phyloP scores from a whole-genome alignment of 2,113 vertebrate genomes.

The Condylura cristata region DNA sequence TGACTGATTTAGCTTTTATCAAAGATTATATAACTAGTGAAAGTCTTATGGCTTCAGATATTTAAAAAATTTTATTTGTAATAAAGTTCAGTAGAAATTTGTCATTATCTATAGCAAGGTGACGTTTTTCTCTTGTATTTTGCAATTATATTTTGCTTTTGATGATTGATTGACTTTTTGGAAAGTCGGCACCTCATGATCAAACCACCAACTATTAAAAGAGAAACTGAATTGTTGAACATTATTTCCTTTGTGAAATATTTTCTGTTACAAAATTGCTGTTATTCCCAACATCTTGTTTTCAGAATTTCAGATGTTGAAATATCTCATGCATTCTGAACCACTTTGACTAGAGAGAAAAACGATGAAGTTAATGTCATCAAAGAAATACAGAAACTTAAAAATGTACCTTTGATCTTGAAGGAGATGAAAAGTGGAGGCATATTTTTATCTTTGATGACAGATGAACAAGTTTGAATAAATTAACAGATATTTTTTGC shows the following conservation, averaged over 20 bases:
- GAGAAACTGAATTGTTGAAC: slow-evolving; percentile 12
- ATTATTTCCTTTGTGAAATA: not conserved
- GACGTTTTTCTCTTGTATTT: slow-evolving; percentile 25
- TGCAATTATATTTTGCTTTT: slow-evolving; percentile 35
- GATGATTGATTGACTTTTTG: slow-evolving; percentile 44
- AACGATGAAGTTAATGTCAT: slow-evolving; percentile 44
- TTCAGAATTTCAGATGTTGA: slow-evolving; percentile 27
- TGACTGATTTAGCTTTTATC: slow-evolving; percentile 12
- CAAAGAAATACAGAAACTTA: slow-evolving; percentile 65
- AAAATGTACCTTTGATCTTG: slow-evolving; percentile 72
- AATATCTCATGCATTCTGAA: not conserved
- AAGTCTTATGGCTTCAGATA: slow-evolving; percentile 3
- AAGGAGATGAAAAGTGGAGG: slow-evolving; percentile 67
- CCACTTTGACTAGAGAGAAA: slow-evolving; percentile 10
- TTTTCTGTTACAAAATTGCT: slow-evolving; percentile 26
- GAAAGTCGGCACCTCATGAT: not conserved
- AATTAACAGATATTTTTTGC: slow-evolving; percentile 72
- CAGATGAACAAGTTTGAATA: slow-evolving; percentile 74
- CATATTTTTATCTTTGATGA: slow-evolving; percentile 75
- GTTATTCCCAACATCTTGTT: slow-evolving; percentile 4
- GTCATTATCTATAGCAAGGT: not conserved
- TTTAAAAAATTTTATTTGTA: slow-evolving; percentile 38
- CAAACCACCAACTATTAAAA: slow-evolving; percentile 6
- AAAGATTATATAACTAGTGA: slow-evolving; percentile 36
- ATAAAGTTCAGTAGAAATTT: not conserved